Percentiles rank a stretch among this genome's conserved stretches.
phyloP scores from a whole-genome alignment of 2,797 vertebrate genomes.

The Hydrophis major region DNA sequence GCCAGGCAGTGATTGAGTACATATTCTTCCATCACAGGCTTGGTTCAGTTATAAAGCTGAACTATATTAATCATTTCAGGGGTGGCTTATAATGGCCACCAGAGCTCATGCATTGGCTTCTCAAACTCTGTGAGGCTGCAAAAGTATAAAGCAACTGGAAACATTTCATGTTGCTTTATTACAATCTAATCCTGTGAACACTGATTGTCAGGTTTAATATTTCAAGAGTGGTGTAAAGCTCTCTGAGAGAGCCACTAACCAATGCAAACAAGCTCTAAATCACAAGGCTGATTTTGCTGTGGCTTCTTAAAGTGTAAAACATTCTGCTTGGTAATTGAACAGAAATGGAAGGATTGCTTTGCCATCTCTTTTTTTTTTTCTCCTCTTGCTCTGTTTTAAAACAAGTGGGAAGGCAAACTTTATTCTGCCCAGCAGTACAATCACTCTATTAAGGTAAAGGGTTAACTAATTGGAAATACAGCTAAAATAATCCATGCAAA shows the following conservation, averaged over 20 bases:
- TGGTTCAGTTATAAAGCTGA: conserved; percentile 8
- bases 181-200: neutral
- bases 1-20: neutral
- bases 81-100: neutral
- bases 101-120: neutral
- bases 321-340: neutral
- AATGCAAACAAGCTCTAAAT: neutral
- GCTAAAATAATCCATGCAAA: conserved; percentile 1
- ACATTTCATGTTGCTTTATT: conserved; percentile 17
- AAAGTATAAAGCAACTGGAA: neutral
- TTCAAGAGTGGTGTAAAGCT: conserved; percentile 4
- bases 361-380: neutral
- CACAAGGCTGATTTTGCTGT: neutral
- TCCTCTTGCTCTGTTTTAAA: neutral
- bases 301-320: neutral
- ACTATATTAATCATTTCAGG: conserved; percentile 6
- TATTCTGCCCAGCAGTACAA: neutral
- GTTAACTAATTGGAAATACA: conserved; percentile 12
- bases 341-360: conserved; percentile 4
- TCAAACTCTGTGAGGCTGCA: neutral
- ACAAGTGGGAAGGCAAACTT: neutral
- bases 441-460: neutral
- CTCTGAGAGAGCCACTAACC: neutral
- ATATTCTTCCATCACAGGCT: neutral
- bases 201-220: neutral